Base-by-base conservation (phyloP, 2,113 vertebrate species). In the Pelusios castaneus region DNA sequence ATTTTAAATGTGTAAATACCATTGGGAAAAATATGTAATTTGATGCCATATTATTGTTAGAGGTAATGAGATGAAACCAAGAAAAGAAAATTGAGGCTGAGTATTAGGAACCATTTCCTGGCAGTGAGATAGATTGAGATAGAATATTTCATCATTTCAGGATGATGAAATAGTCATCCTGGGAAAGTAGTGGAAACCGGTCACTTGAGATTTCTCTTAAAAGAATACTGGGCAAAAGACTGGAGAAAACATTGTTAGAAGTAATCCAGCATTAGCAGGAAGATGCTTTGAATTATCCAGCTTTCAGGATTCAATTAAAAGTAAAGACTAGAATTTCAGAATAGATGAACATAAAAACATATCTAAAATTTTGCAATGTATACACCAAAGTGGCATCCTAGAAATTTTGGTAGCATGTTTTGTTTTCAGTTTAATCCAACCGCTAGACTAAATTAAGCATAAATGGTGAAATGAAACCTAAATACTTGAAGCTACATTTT, bases 161-260 rank as follows among this genome's bases (percentile, higher is more conserved):
- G n/a, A n/a, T n/a, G n/a, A 25, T 56, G 31, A 52, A 95, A 60
- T 43, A 89, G 22, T 81, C 38, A 49, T 84, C 16, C 25, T 47
- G 25, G 4, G 38, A 5, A 90, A 84, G 56, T 89, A 43, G 5
- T 92, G 76, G 55, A 82, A 92, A 38, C 11, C 2, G 84, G 1
- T 82, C n/a, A 47, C 78, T 84, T 45, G 58, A 88, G 41, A 45
- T 43, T 89, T 94, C 49, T 88, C 94, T 17, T 31, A 84, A 92
- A 38, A 63, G 10, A 10, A 34, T 27, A 4, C 55, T 94, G 31
- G 55, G 6, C 63, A 80, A 88, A 85, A 88, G 56, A 31, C 84
- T 41, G 76, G 49, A 90, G 60, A 2, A 4, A 55, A 17, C 38
- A 21, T 21, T 67, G 34, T 67, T 70, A 34, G 63, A 70, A 70